Base-by-base conservation (phyloP, 2,797 vertebrate genomes). In the Sparidentex hasta region DNA sequence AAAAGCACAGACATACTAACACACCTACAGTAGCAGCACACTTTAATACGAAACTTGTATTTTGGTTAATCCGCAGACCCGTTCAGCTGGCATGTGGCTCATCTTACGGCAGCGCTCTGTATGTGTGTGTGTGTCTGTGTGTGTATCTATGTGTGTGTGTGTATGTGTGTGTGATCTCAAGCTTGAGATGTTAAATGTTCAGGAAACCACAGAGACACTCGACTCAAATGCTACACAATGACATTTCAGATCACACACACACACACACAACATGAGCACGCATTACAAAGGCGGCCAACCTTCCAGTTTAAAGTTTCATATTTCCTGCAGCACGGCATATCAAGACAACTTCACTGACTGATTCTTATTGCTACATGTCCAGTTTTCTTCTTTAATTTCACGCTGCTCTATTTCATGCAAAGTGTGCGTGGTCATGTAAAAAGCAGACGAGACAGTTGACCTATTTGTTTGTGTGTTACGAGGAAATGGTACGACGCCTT, bases 161-260 rank as follows among this genome's bases (percentile, higher is more conserved):
- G 52, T 66, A 18, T 71, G 52, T 76, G 16, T 73, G 48, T 68
- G 21, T 65, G 74, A 74, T 66, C 72, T 80, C 27, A 44, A 78
- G 52, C 65, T 61, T 2, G 50, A 77, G 77, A 77, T 70, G 78
- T 65, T 51, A 70, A 75, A 80, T 78, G 74, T 88, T 90, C 89
- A 91, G 92, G 89, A 93, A 93, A 90, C 90, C 92, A 82, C 91
- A 89, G 57, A 87, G 56, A 80, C 80, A 70, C 78, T 76, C 74
- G 7, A 55, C 78, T 76, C 47, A 16, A 79, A 61, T 50, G 1
- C 74, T 56, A 76, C 82, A 78, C 83, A 68, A 6, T 90, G 89
- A 90, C 89, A 90, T 90, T 90, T 90, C 76, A 82, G 59, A 74
- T 72, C 64, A 33, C 25, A 27, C 25, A 18, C 46, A 52, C 23